These are phyloP conservation scores for Chloromyia formosa DNA, from an alignment of 2,888 invertebrate genomes.

Conservation along the genomic window DNA sequence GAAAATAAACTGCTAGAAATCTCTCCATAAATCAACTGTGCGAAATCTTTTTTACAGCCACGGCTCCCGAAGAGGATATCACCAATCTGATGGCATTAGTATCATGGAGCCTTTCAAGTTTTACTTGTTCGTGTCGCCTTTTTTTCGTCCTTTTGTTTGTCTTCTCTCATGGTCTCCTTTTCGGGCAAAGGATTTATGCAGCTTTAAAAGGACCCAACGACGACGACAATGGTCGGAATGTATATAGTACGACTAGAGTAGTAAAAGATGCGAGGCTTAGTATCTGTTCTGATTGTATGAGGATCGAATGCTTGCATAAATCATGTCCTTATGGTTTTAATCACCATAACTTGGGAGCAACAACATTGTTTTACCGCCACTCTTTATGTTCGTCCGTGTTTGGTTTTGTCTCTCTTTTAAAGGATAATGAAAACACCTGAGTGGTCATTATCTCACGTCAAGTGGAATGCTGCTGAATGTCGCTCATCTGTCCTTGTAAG, in stretches of 20 bases:
- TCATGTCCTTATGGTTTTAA: too few relatives aligned
- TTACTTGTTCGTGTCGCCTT: neutral
- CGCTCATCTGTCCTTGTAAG: constrained; percentile 28
- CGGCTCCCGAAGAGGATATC: constrained; percentile 46
- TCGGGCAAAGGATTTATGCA: constrained; percentile 42
- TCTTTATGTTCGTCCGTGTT: too few relatives aligned
- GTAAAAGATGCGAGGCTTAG: too few relatives aligned
- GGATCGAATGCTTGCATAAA: too few relatives aligned
- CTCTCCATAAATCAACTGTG: constrained; percentile 51
- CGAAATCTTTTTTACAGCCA: constrained; percentile 38
- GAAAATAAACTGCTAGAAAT: constrained; percentile 50
- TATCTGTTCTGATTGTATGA: too few relatives aligned
- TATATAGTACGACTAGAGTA: too few relatives aligned
- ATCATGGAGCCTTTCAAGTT: constrained; percentile 44
- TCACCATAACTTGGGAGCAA: too few relatives aligned
- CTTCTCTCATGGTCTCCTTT: too few relatives aligned
- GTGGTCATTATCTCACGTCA: constrained; percentile 24
- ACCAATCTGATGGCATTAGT: constrained; percentile 45
- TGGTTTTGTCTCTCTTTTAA: constrained; percentile 4
- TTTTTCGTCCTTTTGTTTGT: too few relatives aligned
- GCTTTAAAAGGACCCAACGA: constrained; percentile 40
- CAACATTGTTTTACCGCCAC: too few relatives aligned
- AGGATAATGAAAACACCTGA: constrained; percentile 39
- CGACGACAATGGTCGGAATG: too few relatives aligned
- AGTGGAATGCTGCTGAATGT: neutral